These are phyloP conservation scores for Autographa pulchrina DNA, from an alignment of 2,888 invertebrate species.

Conservation along the genomic window DNA sequence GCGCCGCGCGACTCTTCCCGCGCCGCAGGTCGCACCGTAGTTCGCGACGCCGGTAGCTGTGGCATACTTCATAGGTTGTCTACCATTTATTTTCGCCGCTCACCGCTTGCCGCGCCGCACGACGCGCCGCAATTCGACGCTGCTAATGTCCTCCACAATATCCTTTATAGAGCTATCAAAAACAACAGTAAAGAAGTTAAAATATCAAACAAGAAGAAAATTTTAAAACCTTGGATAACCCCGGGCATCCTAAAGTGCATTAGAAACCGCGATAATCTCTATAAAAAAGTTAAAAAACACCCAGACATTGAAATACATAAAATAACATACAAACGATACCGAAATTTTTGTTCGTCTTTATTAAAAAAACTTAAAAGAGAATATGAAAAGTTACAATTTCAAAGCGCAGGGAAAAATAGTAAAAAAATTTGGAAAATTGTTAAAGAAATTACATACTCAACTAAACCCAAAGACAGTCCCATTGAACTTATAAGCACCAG, in stretches of 20 bases:
- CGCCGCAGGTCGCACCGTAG: too few species aligned
- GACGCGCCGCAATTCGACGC: too few species aligned
- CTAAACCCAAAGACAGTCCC: not conserved
- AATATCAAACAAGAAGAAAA: conserved; percentile 10
- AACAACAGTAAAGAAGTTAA: conserved; percentile 7
- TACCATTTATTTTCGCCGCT: too few species aligned
- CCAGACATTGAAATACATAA: not conserved
- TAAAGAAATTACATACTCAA: conserved; percentile 6
- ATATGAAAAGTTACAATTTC: conserved; percentile 7
- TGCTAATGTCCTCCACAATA: not conserved
- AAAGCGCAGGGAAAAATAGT: not conserved
- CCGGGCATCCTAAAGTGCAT: conserved; percentile 10
- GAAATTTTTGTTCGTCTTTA: conserved; percentile 8
- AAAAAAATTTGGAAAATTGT: conserved; percentile 10
- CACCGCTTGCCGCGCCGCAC: too few species aligned
- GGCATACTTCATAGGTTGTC: too few species aligned
- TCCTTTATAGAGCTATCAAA: not conserved
- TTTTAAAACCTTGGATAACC: conserved; percentile 8
- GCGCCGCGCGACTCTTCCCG: too few species aligned
- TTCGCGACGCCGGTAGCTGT: too few species aligned
- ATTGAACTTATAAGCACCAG: not conserved
- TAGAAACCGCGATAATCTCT: conserved; percentile 11
- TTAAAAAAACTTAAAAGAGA: conserved; percentile 14
- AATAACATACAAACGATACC: conserved; percentile 11
- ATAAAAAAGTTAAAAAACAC: conserved; percentile 16